phyloP scores from a whole-genome alignment of 92 coral and sea anemone species.

The Porites rus region DNA sequence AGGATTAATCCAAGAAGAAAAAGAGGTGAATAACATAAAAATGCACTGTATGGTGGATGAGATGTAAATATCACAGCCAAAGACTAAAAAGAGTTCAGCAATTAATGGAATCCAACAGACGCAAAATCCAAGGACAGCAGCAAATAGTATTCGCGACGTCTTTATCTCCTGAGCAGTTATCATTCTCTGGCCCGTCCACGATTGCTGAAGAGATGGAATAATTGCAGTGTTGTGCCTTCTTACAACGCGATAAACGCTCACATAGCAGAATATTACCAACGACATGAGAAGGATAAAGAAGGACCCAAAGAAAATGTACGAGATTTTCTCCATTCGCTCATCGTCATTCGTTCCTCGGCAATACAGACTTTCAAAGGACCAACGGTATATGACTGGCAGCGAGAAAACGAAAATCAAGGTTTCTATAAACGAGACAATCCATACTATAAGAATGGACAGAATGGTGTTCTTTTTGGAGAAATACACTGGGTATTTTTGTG shows the following conservation, averaged over 20 bases:
- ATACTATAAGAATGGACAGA: neutral
- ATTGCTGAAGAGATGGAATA: neutral
- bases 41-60: neutral
- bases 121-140: conserved; percentile 1
- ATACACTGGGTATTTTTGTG: neutral
- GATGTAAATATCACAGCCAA: neutral
- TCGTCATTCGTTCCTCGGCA: neutral
- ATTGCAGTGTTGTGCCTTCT: neutral
- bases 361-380: neutral
- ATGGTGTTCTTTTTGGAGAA: neutral
- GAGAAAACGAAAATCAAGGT: neutral
- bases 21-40: neutral
- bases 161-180: conserved; percentile 1
- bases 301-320: neutral
- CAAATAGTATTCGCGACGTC: neutral
- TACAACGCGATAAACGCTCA: neutral
- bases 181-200: neutral
- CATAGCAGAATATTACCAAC: neutral
- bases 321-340: neutral
- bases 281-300: neutral
- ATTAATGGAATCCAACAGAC: neutral
- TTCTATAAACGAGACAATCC: neutral
- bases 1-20: conserved; percentile 5
- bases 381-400: neutral
- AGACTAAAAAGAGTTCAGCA: neutral